Evolutionary conservation across 2,113 vertebrate species (phyloP), one percentile per base, ranked within the genome.

Genomic region (Telmatochromis sp.): DNA sequence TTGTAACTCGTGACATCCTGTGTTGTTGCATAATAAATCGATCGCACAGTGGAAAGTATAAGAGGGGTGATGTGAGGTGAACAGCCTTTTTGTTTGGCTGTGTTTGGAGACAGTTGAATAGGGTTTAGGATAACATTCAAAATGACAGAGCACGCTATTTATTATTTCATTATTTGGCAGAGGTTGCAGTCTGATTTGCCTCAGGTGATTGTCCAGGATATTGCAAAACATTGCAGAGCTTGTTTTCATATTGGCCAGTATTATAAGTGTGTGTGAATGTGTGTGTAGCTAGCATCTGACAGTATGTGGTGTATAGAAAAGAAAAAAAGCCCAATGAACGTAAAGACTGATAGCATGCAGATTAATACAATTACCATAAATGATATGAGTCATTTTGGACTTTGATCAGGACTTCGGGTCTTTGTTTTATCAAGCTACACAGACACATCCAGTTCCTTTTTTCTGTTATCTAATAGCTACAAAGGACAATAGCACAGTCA

Each of bases 21-120:
- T 21, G 4, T 60, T 81, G 88, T 93, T 95, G 84, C 82, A 50
- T 93, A 95, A 94, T 73, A 37, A 31, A 86, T 92, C 82, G 58
- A 88, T 94, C 33, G 8, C 87, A 79, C 80, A 85, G 73, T 4
- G 58, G 55, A 87, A 81, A 89, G 26, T 65, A 84, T 55, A n/a
- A 71, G 63, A 85, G 53, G 86, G 82, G 19, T 82, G 60, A 63
- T 45, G 82, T 75, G 75, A 91, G 68, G 75, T 90, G 57, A 82
- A 71, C 80, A 51, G 33, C 31, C 45, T 31, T n/a, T 75, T 57
- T 86, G 14, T 86, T 65, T 17, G 4, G 4, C 40, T 81, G 15
- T 84, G 63, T 90, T 88, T 89, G 51, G 86, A 78, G 51, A 89
- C 58, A 60, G 85, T 63, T n/a, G 63, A 37, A 37, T 33, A 5